Percentiles rank a stretch among this genome's conserved stretches.
Conservation (phyloP, 1,140 invertebrate species). For the Drosophila setifemur region DNA sequence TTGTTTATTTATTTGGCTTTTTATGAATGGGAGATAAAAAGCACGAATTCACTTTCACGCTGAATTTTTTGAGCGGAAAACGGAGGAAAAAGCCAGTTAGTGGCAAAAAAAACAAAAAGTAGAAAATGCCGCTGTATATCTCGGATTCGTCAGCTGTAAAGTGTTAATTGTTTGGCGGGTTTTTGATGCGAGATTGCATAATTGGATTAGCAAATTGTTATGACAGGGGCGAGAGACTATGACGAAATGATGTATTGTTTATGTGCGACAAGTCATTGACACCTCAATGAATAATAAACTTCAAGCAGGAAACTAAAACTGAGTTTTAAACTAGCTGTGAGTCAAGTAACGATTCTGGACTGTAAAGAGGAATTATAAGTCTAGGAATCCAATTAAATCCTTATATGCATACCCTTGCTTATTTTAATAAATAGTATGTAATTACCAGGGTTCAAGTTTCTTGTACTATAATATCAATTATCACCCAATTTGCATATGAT, state of each 20-base stretch:
- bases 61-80: not conserved
- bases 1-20: not conserved
- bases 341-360: too few relatives aligned
- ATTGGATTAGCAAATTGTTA: slow-evolving; percentile 30
- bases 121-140: slow-evolving; percentile 10
- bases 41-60: slow-evolving; percentile 43
- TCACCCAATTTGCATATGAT: too few relatives aligned
- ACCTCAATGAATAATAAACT: not conserved
- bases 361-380: too few relatives aligned
- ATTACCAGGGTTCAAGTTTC: slow-evolving; percentile 4
- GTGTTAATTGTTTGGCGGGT: slow-evolving; percentile 45
- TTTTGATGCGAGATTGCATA: slow-evolving; percentile 26
- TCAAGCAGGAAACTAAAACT: not conserved
- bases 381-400: too few relatives aligned
- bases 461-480: slow-evolving; percentile 20
- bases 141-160: slow-evolving; percentile 26
- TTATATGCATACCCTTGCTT: too few relatives aligned
- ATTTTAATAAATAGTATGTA: too few relatives aligned
- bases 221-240: slow-evolving; percentile 1
- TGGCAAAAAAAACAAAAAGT: slow-evolving; percentile 3
- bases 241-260: not conserved
- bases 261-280: slow-evolving; percentile 14
- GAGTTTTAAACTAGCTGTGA: not conserved
- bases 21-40: slow-evolving; percentile 21
- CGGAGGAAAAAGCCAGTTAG: slow-evolving; percentile 21